These are phyloP conservation scores for Turritopsis rubra DNA, from an alignment of 30 jellyfish, hydroid and myxozoan genomes.

Conservation along the genomic window DNA sequence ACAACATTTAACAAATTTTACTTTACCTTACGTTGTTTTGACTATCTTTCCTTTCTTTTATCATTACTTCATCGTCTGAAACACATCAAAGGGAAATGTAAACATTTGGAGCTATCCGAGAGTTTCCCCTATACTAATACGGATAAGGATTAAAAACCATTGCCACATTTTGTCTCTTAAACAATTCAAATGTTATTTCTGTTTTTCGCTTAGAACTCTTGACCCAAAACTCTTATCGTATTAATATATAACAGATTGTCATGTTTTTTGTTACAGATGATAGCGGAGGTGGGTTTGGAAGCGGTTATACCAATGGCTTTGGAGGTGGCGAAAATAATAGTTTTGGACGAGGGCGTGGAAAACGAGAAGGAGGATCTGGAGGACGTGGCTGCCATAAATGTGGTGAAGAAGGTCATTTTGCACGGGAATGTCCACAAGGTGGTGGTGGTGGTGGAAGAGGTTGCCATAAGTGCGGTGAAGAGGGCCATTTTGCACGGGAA, in stretches of 20 bases:
- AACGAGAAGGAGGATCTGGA: constrained; percentile 45
- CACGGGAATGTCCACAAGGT: constrained; percentile 50
- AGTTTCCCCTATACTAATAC: no score
- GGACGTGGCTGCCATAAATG: constrained; percentile 51
- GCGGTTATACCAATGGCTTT: constrained; percentile 21
- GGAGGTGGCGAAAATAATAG: constrained; percentile 38
- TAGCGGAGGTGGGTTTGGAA: constrained; percentile 40
- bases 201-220: no score
- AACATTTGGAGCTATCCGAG: no score
- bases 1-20: no score
- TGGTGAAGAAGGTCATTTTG: constrained; percentile 50
- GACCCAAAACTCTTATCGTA: no score
- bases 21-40: no score
- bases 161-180: no score
- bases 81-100: no score
- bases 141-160: no score
- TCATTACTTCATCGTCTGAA: no score
- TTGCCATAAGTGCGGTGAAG: constrained; percentile 36
- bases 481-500: constrained; percentile 47
- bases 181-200: no score
- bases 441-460: constrained; percentile 45
- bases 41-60: no score
- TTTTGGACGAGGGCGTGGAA: constrained; percentile 46
- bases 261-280: constrained; percentile 32
- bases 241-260: not conserved